These are phyloP conservation scores for Montipora cactus DNA, from an alignment of 64 coral and sea anemone species.

Conservation along the genomic window DNA sequence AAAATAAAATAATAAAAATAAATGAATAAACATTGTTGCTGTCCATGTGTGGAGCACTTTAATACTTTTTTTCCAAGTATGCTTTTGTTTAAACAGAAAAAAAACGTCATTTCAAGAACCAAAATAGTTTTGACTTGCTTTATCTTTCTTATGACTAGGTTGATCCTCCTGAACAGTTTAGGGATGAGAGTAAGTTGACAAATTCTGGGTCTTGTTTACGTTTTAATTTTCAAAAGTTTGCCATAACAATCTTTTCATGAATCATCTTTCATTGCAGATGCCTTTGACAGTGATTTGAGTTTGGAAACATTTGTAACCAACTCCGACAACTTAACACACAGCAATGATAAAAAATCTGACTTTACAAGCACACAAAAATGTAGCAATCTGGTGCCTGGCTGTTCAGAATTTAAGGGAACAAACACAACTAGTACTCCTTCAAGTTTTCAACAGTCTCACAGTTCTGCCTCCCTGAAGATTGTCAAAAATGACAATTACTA, in stretches of 20 bases:
- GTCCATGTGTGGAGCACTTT: too few species aligned
- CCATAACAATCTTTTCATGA: not conserved
- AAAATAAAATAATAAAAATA: too few species aligned
- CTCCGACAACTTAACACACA: not conserved
- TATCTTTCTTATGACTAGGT: not conserved
- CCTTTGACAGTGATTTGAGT: not conserved
- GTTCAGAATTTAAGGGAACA: not conserved
- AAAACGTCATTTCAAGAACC: too few species aligned
- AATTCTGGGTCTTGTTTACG: not conserved
- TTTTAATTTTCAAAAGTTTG: not conserved
- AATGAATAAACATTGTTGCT: too few species aligned
- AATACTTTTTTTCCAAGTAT: too few species aligned
- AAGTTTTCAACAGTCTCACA: not conserved
- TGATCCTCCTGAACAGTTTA: not conserved
- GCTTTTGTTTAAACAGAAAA: too few species aligned
- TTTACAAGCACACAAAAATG: not conserved
- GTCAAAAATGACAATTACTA: not conserved
- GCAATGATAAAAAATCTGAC: not conserved
- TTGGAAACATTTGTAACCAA: slow-evolving; percentile 1
- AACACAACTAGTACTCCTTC: not conserved
- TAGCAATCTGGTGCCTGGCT: not conserved
- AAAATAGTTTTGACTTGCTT: too few species aligned
- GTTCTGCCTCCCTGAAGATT: not conserved
- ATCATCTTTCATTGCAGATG: not conserved
- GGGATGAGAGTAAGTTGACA: not conserved